phyloP scores from a whole-genome alignment of 2,113 vertebrate species.

The Bungarus multicinctus region DNA sequence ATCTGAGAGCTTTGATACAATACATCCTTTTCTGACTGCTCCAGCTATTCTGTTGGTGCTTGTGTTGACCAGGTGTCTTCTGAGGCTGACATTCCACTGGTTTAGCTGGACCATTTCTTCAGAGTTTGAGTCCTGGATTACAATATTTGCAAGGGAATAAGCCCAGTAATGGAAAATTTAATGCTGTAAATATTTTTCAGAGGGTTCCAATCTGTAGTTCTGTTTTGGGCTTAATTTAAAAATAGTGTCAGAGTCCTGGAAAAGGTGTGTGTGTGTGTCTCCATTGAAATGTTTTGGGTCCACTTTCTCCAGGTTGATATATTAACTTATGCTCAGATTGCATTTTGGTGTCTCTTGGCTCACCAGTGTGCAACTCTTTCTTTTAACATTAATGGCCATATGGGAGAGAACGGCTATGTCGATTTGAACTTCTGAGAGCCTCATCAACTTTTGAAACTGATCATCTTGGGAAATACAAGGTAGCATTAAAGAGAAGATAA shows the following conservation, averaged over 20 bases:
- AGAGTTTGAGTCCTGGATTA: neutral
- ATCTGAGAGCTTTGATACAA: neutral
- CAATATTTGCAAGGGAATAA: neutral
- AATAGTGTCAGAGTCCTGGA: slow-evolving; percentile 41
- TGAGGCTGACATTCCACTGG: neutral
- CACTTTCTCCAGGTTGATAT: slow-evolving; percentile 33
- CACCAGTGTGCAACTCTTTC: neutral
- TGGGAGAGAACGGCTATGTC: slow-evolving; percentile 44
- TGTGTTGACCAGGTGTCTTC: neutral
- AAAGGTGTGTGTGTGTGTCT: neutral
- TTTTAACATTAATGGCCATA: neutral
- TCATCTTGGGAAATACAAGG: slow-evolving; percentile 54
- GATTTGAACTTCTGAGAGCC: slow-evolving; percentile 36
- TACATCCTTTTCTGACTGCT: neutral
- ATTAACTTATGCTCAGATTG: slow-evolving; percentile 32
- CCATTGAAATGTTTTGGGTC: slow-evolving; percentile 35
- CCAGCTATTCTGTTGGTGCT: neutral
- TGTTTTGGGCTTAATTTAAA: neutral
- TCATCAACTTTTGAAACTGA: slow-evolving; percentile 22
- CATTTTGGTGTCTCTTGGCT: neutral
- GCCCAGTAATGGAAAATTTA: neutral
- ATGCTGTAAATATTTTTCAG: neutral
- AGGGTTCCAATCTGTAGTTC: neutral
- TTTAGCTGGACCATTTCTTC: neutral
- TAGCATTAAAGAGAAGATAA: slow-evolving; percentile 57